These are phyloP conservation scores for Rotaria macrura DNA, from an alignment of 2,888 invertebrate species.

Conservation along the genomic window DNA sequence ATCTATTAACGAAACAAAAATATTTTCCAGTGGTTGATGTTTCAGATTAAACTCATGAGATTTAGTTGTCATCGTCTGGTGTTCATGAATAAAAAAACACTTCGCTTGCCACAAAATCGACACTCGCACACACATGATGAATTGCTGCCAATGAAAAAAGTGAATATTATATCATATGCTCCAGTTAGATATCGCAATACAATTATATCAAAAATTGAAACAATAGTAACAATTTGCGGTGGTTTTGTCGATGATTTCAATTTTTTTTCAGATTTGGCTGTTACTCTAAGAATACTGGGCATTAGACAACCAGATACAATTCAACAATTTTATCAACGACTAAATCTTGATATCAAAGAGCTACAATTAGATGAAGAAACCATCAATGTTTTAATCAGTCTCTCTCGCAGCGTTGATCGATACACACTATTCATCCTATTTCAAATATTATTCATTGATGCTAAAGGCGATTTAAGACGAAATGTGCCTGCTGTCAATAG, in stretches of 20 bases:
- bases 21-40: background rate
- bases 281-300: background rate
- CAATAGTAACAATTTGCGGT: background rate
- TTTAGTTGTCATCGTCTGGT: background rate
- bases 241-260: background rate
- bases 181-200: background rate
- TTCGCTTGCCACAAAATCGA: background rate
- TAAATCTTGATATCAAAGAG: background rate
- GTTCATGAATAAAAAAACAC: background rate
- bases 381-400: background rate
- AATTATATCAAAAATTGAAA: background rate
- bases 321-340: background rate
- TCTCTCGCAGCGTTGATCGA: background rate
- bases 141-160: background rate
- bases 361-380: background rate
- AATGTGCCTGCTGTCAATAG: background rate
- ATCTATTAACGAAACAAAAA: background rate
- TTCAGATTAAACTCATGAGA: background rate
- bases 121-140: background rate
- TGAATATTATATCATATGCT: background rate
- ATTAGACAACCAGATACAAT: background rate
- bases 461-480: background rate
- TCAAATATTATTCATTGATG: slow-evolving; percentile 8
- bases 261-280: background rate
- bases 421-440: background rate